Base-by-base conservation (phyloP, 2,888 invertebrate species). In the Globia sparganii region DNA sequence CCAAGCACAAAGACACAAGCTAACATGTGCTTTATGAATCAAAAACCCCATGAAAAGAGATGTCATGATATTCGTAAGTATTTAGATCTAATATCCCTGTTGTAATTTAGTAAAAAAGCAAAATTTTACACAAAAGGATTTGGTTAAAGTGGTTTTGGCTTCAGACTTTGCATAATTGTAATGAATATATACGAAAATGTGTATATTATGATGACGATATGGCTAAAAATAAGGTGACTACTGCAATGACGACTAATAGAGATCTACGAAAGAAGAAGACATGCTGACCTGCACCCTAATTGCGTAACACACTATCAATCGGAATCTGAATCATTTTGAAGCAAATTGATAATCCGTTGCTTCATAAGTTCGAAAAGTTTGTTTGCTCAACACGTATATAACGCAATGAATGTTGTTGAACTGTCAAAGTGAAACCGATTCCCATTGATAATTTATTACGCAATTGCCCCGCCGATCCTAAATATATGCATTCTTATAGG, bases 31-130 rank as follows among this genome's bases (percentile, higher is more conserved):
- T 80, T 86, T 0, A 58, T 90, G 28, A 92, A 92, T 68, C 84
- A 90, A 75, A 77, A 65, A 37, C 90, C 89, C 0, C 69, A 83
- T 37, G 92, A 92, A 72, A 90, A 75, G 0, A 87, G 92, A 67
- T 92, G 92, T 25, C 92, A 92, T 82, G 80, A 86, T 15, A 87
- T 85, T 65, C 91, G 92, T 92, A 74, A 86, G 92, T 86, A 62
- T 53, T 31, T 5, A n/a, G 2, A 34, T 25, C 9, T 28, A 59
- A 2, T 40, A 13, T 25, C 4, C 13, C 8, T 15, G 15, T 62
- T 34, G 9, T 31, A 6, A 62, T 34, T 34, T 1, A 40, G 34
- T 9, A 65, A n/a, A 4, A 66, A 31, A 15, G 15, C 9, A 31
- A 25, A 31, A 66, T 11, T 18, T 3, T 5, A 0, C 9, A 3